These are phyloP conservation scores for Callospermophilus lateralis DNA, from an alignment of 2,113 vertebrate genomes.

Conservation along the genomic window DNA sequence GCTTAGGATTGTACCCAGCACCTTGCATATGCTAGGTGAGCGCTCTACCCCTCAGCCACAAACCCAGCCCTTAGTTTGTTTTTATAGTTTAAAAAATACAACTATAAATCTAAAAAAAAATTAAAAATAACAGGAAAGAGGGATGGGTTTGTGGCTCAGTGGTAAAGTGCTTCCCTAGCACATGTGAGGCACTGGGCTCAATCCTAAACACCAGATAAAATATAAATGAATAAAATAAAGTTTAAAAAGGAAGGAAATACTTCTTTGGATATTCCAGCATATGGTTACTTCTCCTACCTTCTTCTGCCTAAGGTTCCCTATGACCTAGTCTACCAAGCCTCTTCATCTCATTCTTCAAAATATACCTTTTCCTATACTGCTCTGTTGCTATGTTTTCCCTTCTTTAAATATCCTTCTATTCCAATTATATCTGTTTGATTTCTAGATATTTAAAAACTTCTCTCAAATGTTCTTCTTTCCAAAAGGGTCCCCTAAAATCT, in stretches of 20 bases:
- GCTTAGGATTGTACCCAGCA: no score
- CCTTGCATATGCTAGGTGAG: no score
- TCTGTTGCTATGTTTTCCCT: neutral
- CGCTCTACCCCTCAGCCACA: no score
- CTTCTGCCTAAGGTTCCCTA: neutral
- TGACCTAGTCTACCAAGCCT: neutral
- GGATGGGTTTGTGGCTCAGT: no score
- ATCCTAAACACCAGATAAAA: no score
- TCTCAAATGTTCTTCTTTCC: neutral
- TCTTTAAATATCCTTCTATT: neutral
- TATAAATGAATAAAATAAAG: neutral
- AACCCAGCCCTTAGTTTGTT: no score
- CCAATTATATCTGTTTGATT: neutral
- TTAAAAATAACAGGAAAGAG: no score
- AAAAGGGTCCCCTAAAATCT: neutral
- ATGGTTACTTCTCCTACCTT: neutral
- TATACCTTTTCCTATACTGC: neutral
- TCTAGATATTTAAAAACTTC: neutral
- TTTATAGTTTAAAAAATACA: no score
- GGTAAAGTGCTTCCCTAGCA: no score
- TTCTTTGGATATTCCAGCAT: neutral
- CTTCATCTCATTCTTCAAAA: slow-evolving; percentile 26
- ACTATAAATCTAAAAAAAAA: no score
- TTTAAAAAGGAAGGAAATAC: neutral
- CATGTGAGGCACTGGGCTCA: no score